Evolutionary conservation across 1,140 invertebrate genomes (phyloP).

Genomic region (Hycleus cichorii): DNA sequence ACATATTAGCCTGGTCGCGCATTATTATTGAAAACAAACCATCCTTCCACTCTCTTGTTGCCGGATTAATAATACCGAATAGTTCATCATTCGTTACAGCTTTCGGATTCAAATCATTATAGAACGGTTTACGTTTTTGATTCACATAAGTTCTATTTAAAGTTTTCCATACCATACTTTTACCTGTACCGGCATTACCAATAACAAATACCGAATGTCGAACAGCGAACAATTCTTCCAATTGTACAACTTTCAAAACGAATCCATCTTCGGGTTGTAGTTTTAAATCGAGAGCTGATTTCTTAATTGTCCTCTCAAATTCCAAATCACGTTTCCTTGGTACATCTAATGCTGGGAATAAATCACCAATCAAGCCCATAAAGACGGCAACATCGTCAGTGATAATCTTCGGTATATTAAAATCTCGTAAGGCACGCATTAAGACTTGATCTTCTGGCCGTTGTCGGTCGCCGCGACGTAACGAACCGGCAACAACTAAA

Average conservation of each 20-base stretch:
- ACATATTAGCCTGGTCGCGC: conserved; percentile 85
- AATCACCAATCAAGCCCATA: conserved; percentile 84
- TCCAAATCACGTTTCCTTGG: conserved; percentile 74
- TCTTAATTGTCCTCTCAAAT: conserved; percentile 73
- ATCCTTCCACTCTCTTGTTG: conserved; percentile 95
- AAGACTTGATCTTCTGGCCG: conserved; percentile 71
- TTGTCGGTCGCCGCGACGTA: conserved; percentile 57
- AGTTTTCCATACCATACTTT: conserved; percentile 89
- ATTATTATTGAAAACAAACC: conserved; percentile 89
- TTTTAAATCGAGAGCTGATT: conserved; percentile 73
- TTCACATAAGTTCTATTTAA: conserved; percentile 71
- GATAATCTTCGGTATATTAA: conserved; percentile 89
- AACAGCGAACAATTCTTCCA: conserved; percentile 87
- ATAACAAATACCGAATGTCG: conserved; percentile 92
- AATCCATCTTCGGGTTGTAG: conserved; percentile 89
- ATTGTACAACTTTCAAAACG: conserved; percentile 80
- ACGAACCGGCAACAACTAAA: conserved; percentile 80
- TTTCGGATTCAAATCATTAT: conserved; percentile 89
- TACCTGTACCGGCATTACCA: conserved; percentile 88
- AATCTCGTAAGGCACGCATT: conserved; percentile 82
- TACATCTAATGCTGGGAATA: conserved; percentile 84
- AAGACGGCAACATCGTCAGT: conserved; percentile 84
- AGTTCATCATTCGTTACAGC: conserved; percentile 94
- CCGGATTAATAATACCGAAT: conserved; percentile 91
- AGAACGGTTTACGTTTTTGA: conserved; percentile 73